Evolutionary conservation across 2,888 invertebrate species (phyloP), one percentile per base, ranked within the genome.

Genomic region (Ennomos erosarius): DNA sequence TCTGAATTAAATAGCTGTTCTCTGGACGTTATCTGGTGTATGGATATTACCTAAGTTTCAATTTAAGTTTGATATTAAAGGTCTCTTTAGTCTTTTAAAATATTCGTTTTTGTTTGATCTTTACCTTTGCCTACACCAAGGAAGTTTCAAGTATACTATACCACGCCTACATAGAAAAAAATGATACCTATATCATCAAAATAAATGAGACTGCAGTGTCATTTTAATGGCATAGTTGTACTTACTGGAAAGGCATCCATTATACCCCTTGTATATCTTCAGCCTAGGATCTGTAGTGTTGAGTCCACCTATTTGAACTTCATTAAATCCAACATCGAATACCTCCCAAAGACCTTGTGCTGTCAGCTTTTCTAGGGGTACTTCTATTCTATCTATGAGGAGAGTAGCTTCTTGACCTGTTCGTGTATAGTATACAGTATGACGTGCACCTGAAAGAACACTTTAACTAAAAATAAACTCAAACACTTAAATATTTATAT

Each of bases 191-290:
- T n/a, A n/a, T n/a, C n/a, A n/a, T 26, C 4, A 26, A 4, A 26
- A 1, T 1, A 26, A 26, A 1, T 26, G 4, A 1, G 0, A 26
- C 26, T 6, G 5, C 26, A 26, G 26, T 1, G 6, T 26, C 6
- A 3, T 26, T 26, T 26, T 26, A 26, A 16, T 16, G 16, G 26
- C 26, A 26, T 6, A 26, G 6, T 26, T 26, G 5, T 35, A 94
- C 95, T 94, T 88, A 98, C 98, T 98, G 65, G 98, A 97, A 64
- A 98, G 92, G 83, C 98, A 98, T 55, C 98, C 98, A 75, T 96
- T 97, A 84, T 97, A 98, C 69, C 97, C 96, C 78, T 96, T 97
- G 78, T 96, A 98, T 59, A 96, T 95, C 62, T 95, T 95, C 71
- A 98, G 95, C 66, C 97, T 93, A 4, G 96, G 95, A 80, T 97